These are phyloP conservation scores for Drosophila sp. DNA, from an alignment of 1,140 invertebrate genomes.

Conservation along the genomic window DNA sequence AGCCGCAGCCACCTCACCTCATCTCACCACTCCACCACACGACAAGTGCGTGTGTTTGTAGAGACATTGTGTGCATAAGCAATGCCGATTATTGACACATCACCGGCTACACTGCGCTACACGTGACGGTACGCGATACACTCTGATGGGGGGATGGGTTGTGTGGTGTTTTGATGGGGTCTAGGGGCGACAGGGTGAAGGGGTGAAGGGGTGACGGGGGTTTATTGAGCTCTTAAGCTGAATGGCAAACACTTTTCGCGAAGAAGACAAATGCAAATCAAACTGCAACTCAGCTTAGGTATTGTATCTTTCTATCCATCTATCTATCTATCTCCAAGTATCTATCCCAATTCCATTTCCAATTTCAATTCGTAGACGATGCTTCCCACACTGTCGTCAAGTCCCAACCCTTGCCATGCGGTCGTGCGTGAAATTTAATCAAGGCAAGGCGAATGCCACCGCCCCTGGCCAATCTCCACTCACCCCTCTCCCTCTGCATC, in stretches of 20 bases:
- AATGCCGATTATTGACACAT: constrained; percentile 79
- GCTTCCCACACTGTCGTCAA: constrained; percentile 13
- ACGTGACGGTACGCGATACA: constrained; percentile 13
- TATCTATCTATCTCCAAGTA: neutral
- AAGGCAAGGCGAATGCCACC: constrained; percentile 56
- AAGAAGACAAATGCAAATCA: constrained; percentile 64
- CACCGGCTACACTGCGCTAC: constrained; percentile 40
- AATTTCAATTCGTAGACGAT: constrained; percentile 18
- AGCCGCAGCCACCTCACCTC: no score
- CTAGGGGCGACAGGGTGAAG: no score
- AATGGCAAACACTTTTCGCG: constrained; percentile 55
- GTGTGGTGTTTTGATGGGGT: neutral
- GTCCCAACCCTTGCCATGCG: constrained; percentile 50
- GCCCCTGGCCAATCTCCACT: neutral
- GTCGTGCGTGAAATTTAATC: constrained; percentile 82
- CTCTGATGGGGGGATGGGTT: neutral
- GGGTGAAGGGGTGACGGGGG: no score
- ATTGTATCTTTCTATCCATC: neutral
- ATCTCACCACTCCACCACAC: neutral
- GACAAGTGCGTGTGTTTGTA: constrained; percentile 77
- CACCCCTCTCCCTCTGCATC: neutral
- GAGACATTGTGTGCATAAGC: constrained; percentile 79
- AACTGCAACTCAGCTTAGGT: constrained; percentile 37
- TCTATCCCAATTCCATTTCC: constrained; percentile 26
- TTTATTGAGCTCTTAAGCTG: constrained; percentile 42